Evolutionary conservation across 2,888 invertebrate species (phyloP), one percentile per base, ranked within the genome.

Genomic region (Cryptophagus acutangulus): DNA sequence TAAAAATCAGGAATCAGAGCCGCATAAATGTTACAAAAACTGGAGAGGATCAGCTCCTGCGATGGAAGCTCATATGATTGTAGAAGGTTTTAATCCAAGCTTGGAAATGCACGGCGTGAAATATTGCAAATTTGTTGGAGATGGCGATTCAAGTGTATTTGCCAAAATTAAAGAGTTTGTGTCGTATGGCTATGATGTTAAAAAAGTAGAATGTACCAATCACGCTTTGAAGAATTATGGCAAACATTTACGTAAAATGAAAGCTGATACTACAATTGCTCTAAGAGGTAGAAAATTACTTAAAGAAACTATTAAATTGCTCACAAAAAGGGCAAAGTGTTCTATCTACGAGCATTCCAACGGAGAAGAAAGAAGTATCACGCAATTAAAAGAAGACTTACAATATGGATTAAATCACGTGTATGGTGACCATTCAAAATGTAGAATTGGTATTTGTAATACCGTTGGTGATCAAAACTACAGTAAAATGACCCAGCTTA

Each of bases 201-300:
- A 33, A 20, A 46, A 52, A 45, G 36, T 44, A 6, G 41, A 48
- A 24, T 51, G 46, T 26, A 42, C 38, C 8, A 52, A 48, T 28
- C 48, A 50, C 38, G 41, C 39, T 3, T 9, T 52, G 2, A 51
- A 51, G 36, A 52, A 51, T 41, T 51, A 47, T 40, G 49, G 48
- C n/a, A 50, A 50, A 33, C 18, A 37, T 5, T 29, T 50, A 8
- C 12, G 20, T 15, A 39, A 36, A 36, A 36, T 50, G 9, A 50
- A 46, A 35, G 35, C 25, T 2, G 48, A 52, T 28, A 48, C 36
- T 17, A 25, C 24, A 10, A 34, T 41, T 2, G 17, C 31, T 28
- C 5, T 36, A 8, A 2, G 17, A 30, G 44, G 39, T 14, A 17
- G 44, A 17, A 33, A 18, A 13, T 13, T 31, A n/a, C n/a, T n/a